These are phyloP conservation scores for Lasioglossum morio DNA, from an alignment of 2,888 invertebrate genomes.

Conservation along the genomic window DNA sequence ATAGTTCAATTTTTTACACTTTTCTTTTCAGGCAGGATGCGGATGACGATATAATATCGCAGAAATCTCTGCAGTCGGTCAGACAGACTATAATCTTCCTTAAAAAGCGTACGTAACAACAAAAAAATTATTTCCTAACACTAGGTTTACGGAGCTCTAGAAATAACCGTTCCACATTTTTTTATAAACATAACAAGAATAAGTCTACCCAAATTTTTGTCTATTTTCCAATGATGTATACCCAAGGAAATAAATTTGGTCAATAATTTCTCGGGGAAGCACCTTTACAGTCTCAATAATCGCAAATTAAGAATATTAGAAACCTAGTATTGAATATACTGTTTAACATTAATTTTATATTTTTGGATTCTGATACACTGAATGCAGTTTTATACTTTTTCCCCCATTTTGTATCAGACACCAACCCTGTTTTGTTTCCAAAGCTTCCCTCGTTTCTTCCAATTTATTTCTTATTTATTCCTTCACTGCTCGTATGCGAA, in stretches of 20 bases:
- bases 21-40: slow-evolving; percentile 65
- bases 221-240: no score
- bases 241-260: no score
- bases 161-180: no score
- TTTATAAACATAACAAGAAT: no score
- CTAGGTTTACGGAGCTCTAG: no score
- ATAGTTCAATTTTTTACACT: no score
- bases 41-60: slow-evolving; percentile 83
- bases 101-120: slow-evolving; percentile 82
- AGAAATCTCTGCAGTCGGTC: slow-evolving; percentile 83
- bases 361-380: neutral
- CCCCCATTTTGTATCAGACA: neutral
- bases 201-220: no score
- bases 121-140: neutral
- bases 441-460: neutral
- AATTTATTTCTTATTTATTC: slow-evolving; percentile 2
- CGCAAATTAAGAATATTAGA: no score
- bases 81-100: slow-evolving; percentile 82
- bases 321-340: neutral
- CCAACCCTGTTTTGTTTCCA: neutral
- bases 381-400: no score
- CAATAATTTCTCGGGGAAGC: no score
- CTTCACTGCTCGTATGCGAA: neutral
- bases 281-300: no score
- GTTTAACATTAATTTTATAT: neutral